Evolutionary conservation across 1,140 invertebrate species (phyloP).

Genomic region (Druon quercuslanigerum): DNA sequence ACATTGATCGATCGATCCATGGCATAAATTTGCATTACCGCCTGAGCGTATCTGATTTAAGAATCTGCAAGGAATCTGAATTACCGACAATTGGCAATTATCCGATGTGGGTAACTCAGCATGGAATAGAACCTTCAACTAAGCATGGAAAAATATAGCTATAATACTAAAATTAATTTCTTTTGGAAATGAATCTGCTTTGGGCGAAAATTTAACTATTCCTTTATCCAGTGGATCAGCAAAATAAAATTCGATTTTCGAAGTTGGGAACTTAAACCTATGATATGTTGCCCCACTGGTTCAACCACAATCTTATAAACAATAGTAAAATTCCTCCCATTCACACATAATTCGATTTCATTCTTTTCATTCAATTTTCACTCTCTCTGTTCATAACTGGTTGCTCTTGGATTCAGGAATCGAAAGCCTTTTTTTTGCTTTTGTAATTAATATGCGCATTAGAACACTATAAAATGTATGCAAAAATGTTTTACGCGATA

Average conservation of each 20-base stretch:
- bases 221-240: background rate
- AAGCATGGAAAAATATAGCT: no score
- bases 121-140: no score
- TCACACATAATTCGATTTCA: background rate
- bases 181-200: no score
- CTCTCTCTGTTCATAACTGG: slow-evolving; percentile 12
- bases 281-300: background rate
- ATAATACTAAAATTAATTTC: no score
- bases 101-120: no score
- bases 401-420: background rate
- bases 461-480: slow-evolving; percentile 25
- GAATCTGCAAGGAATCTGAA: no score
- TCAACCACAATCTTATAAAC: slow-evolving; percentile 16
- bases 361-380: slow-evolving; percentile 13
- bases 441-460: slow-evolving; percentile 16
- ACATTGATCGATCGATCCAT: no score
- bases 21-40: no score
- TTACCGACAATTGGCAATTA: no score
- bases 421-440: slow-evolving; percentile 13
- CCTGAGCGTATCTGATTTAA: no score
- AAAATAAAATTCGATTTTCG: background rate
- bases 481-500: slow-evolving; percentile 16
- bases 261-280: background rate
- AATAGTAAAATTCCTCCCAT: slow-evolving; percentile 1
- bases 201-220: no score